A percentile compares a stretch with the other conserved stretches of the same genome.
Conservation (phyloP, 2,113 vertebrate species). For the Phylloscopus trochilus region DNA sequence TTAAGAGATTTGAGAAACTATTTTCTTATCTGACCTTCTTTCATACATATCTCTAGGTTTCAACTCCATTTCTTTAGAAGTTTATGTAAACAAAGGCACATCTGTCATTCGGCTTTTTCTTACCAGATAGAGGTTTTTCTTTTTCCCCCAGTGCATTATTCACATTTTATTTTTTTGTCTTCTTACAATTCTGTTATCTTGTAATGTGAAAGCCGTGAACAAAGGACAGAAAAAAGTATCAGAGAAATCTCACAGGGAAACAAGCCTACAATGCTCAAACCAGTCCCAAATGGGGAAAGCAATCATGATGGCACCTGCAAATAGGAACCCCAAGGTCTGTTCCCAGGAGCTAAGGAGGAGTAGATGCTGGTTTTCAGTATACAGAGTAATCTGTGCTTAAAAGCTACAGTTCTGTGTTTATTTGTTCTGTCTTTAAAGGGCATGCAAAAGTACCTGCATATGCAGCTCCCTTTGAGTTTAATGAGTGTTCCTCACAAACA, state of each 20-base stretch:
- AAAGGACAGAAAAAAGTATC: background rate
- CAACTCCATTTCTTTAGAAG: background rate
- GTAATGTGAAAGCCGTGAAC: background rate
- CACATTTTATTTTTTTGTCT: background rate
- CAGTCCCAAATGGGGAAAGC: background rate
- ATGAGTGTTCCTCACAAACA: background rate
- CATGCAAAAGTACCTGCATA: background rate
- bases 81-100: conserved; percentile 2
- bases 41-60: conserved; percentile 9
- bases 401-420: background rate
- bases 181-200: background rate
- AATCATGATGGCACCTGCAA: conserved; percentile 1
- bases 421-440: conserved; percentile 31
- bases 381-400: background rate
- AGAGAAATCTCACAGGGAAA: conserved; percentile 9
- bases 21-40: conserved; percentile 43
- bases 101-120: background rate
- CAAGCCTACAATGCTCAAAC: background rate
- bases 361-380: background rate
- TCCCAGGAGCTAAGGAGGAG: background rate
- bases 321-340: background rate
- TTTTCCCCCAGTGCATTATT: background rate
- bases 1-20: conserved; percentile 1
- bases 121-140: background rate
- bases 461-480: background rate